These are phyloP conservation scores for Sarcophaga bullata DNA, from an alignment of 1,140 invertebrate species.

Conservation along the genomic window DNA sequence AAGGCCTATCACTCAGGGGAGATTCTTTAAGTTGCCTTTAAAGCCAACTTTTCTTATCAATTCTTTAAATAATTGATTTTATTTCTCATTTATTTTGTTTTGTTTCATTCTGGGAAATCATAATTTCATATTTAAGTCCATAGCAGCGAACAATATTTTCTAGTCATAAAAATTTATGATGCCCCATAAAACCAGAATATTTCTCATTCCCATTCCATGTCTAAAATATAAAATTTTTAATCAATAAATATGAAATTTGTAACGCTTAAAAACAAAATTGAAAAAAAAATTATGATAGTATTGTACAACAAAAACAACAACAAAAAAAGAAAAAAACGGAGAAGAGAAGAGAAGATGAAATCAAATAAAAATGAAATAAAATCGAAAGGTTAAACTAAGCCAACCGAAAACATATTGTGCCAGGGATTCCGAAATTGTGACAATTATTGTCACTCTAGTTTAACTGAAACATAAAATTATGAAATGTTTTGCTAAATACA, in stretches of 20 bases:
- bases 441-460: no score
- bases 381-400: constrained; percentile 6
- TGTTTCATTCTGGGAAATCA: background rate
- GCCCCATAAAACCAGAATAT: constrained; percentile 1
- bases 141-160: background rate
- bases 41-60: background rate
- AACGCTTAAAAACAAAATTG: constrained; percentile 28
- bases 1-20: background rate
- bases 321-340: background rate
- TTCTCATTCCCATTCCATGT: background rate
- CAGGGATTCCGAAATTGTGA: background rate
- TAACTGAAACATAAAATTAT: no score
- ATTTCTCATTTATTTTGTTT: background rate
- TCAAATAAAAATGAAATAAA: constrained; percentile 35
- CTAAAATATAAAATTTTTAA: constrained; percentile 34
- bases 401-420: background rate
- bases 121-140: constrained; percentile 14
- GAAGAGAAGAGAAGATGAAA: constrained; percentile 5
- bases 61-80: constrained; percentile 12
- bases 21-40: background rate
- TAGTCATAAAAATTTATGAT: constrained; percentile 31
- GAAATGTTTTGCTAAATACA: no score
- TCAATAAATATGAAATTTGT: constrained; percentile 39
- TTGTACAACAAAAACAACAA: background rate
- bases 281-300: background rate